Evolutionary conservation across 2,888 invertebrate genomes (phyloP), one percentile per base, ranked within the genome.

Genomic region (Rhagonycha lutea): DNA sequence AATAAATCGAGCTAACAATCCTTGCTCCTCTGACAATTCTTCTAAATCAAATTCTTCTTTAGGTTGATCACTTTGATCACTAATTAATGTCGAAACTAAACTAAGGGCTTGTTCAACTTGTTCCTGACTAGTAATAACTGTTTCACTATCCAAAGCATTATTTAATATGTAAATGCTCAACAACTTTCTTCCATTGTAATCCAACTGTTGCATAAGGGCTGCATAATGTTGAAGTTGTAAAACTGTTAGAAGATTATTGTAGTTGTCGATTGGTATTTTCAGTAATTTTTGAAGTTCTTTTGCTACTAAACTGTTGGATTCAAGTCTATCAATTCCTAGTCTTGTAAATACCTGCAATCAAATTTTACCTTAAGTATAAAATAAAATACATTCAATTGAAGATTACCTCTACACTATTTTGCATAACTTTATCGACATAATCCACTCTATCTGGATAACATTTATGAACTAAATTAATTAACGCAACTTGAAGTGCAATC

Each of bases 1-100:
- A 82, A 96, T 93, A 75, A 97, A 90, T 94, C 97, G 88, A 60
- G 96, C 98, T 73, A 99, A 91, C 14, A 98, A 89, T 61, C 96
- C 95, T 86, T 99, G 99, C 82, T 96, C 99, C 86, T 99, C 99
- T 29, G 96, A 94, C 86, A 99, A 96, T 87, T 99, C 99, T 85
- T 99, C 99, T 0, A 93, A 91, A 86, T 97, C 97, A 0, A 92
- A 91, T n/a, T 91, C 91, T 11, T 81, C 86, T 76, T 89, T 86
- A 0, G 91, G 90, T 83, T 94, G 94, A 83, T 95, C 94, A 0
- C 92, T 90, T 82, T 96, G 96, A 84, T 98, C 97, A 81, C 93
- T 93, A 10, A 98, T 94, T 76, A 99, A 87, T 0, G 98, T 95
- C 9, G 94, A 92, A 60, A 98, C 90, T 89, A 99, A 93, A 69